Conservation (phyloP, 2,113 vertebrate species). For the Hyaena hyaena region DNA sequence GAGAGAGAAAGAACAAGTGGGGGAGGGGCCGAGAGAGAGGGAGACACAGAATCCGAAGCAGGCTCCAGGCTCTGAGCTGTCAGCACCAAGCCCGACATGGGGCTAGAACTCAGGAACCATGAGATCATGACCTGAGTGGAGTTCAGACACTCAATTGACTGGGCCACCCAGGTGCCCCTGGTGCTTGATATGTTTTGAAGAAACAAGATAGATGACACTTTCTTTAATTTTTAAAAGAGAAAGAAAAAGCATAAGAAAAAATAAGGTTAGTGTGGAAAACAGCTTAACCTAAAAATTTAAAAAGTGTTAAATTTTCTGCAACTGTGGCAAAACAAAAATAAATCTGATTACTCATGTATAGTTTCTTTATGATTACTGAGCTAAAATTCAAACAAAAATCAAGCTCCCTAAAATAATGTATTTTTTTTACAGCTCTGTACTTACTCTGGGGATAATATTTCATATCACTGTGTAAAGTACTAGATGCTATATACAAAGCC, state of each 20-base stretch:
- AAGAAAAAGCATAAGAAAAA: background rate
- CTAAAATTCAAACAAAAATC: background rate
- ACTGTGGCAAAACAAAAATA: background rate
- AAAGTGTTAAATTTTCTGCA: background rate
- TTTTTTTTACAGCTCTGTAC: background rate
- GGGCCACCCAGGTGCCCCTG: too few species aligned
- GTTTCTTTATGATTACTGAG: background rate
- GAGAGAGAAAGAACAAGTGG: too few species aligned
- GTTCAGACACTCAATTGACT: too few species aligned
- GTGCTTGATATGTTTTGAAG: slow-evolving; percentile 26
- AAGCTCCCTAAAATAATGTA: background rate
- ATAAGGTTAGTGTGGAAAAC: background rate
- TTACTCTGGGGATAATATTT: background rate
- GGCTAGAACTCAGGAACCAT: too few species aligned
- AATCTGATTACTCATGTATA: background rate
- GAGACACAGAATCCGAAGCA: too few species aligned
- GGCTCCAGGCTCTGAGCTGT: too few species aligned
- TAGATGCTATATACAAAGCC: background rate
- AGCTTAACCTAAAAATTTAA: background rate
- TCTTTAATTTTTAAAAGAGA: slow-evolving; percentile 16
- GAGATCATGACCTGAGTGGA: too few species aligned
- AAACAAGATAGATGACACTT: background rate
- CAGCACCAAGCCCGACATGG: too few species aligned
- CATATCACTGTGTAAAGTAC: background rate
- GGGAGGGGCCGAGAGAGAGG: too few species aligned